A percentile compares a stretch with the other conserved stretches of the same genome.
These are phyloP conservation scores for Polydrusus cervinus DNA, from an alignment of 2,888 invertebrate genomes.

Conservation along the genomic window DNA sequence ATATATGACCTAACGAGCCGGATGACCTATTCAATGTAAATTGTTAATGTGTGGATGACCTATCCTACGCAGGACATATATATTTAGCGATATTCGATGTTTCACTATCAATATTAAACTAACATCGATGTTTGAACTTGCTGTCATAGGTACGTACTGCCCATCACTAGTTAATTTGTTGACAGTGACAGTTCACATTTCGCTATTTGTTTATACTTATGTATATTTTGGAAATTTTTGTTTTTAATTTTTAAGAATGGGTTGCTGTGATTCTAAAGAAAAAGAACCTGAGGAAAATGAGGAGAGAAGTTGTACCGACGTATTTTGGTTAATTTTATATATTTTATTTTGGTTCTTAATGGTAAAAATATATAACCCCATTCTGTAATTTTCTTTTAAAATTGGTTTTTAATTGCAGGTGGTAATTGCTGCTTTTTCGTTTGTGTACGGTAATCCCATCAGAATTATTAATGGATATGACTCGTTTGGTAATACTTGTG, in stretches of 20 bases:
- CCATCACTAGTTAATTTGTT: no score
- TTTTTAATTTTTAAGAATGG: constrained; percentile 71
- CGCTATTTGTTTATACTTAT: no score
- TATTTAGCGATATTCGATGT: no score
- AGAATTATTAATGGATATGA: constrained; percentile 93
- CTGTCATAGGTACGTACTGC: no score
- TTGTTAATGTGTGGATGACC: no score
- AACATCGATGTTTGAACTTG: no score
- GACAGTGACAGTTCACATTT: no score
- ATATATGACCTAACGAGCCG: no score
- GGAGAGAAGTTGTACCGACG: constrained; percentile 86
- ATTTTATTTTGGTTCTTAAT: constrained; percentile 88
- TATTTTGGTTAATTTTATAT: constrained; percentile 86
- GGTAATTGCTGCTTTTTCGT: constrained; percentile 88
- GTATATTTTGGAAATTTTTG: no score
- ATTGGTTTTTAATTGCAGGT: constrained; percentile 73
- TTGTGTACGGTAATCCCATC: constrained; percentile 90
- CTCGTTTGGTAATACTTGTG: constrained; percentile 96
- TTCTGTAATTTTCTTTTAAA: constrained; percentile 2
- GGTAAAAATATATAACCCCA: constrained; percentile 73
- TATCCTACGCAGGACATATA: no score
- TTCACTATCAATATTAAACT: no score
- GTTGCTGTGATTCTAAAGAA: constrained; percentile 80
- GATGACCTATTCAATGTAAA: no score
- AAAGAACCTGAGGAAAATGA: constrained; percentile 66